Percentiles rank a stretch among this genome's conserved stretches.
phyloP scores from a whole-genome alignment of 2,113 vertebrate genomes.

The Kobus ellipsiprymnus region DNA sequence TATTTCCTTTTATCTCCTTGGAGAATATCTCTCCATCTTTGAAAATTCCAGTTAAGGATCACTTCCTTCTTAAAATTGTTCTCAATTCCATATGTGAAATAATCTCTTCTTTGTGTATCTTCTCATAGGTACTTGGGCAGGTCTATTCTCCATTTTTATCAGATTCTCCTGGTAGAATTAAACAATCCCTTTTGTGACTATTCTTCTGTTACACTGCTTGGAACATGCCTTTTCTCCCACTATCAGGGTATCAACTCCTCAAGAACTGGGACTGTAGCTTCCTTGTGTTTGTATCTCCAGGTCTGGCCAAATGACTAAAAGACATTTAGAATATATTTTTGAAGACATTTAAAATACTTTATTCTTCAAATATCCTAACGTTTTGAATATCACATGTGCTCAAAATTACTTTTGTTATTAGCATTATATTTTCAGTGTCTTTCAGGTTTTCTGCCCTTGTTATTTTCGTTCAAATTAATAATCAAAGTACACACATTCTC shows the following conservation, averaged over 20 bases:
- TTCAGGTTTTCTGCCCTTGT: not conserved
- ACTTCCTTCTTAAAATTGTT: not conserved
- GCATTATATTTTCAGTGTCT: not conserved
- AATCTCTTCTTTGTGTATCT: not conserved
- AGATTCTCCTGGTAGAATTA: not conserved
- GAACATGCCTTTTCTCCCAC: not conserved
- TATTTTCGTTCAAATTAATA: not conserved
- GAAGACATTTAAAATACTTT: not conserved
- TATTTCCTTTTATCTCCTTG: not conserved
- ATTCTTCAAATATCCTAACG: not conserved
- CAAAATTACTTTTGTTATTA: not conserved
- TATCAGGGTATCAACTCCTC: not conserved
- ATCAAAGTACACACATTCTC: not conserved
- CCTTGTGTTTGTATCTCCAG: not conserved
- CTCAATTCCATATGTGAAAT: not conserved
- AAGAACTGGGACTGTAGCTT: not conserved
- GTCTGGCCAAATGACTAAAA: not conserved
- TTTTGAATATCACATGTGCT: not conserved
- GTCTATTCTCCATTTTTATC: not conserved
- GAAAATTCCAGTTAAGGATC: not conserved
- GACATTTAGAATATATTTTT: not conserved
- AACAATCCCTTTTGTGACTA: not conserved
- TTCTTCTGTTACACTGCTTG: not conserved
- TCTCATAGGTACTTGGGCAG: not conserved
- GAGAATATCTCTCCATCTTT: slow-evolving; percentile 7